Percentiles rank a stretch among this genome's conserved stretches.
Conservation (phyloP, 1,140 invertebrate genomes). For the Tachypleus tridentatus region DNA sequence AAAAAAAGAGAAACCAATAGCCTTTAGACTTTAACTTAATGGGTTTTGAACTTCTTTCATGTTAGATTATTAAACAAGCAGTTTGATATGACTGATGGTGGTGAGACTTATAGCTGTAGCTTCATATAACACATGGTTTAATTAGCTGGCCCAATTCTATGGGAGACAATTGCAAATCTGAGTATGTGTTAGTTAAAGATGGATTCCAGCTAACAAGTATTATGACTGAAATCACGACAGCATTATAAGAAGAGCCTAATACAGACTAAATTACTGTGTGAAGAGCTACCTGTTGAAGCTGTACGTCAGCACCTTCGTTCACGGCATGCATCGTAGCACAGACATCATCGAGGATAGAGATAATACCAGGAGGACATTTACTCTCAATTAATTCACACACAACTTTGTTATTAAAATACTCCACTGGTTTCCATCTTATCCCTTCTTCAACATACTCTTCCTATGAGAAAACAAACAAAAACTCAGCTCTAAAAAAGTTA, state of each 20-base stretch:
- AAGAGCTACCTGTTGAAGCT: constrained; percentile 41
- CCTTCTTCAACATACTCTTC: constrained; percentile 94
- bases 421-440: constrained; percentile 97
- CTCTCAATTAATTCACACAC: constrained; percentile 94
- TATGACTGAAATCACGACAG: background rate
- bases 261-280: background rate
- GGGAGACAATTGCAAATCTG: too few relatives aligned
- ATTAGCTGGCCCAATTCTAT: too few relatives aligned
- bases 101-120: too few relatives aligned
- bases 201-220: too few relatives aligned
- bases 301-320: constrained; percentile 49
- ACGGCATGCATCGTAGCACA: constrained; percentile 62
- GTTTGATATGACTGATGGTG: too few relatives aligned
- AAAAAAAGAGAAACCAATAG: too few relatives aligned
- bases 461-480: constrained; percentile 39
- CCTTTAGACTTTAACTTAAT: too few relatives aligned
- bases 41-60: too few relatives aligned
- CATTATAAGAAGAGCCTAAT: background rate
- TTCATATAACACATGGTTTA: too few relatives aligned
- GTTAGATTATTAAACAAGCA: too few relatives aligned
- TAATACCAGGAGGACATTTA: constrained; percentile 47
- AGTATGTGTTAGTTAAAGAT: too few relatives aligned
- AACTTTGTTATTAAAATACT: constrained; percentile 98
- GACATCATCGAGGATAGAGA: constrained; percentile 56
- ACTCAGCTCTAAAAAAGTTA: constrained; percentile 22